Percentiles rank a stretch among this genome's conserved stretches.
phyloP scores from a whole-genome alignment of 2,113 vertebrate species.

The Psophia crepitans region DNA sequence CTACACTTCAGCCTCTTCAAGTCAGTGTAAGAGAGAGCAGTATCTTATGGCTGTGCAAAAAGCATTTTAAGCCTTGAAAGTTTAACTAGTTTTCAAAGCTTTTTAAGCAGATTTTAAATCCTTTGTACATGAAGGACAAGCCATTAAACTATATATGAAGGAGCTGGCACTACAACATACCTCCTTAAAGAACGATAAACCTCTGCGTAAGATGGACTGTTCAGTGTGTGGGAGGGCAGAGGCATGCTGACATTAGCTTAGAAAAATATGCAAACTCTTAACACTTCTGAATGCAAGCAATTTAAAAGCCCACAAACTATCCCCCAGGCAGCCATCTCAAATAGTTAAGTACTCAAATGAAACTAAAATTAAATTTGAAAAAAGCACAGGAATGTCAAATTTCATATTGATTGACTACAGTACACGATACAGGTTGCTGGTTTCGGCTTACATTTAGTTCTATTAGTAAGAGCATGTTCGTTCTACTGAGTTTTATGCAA shows the following conservation, averaged over 20 bases:
- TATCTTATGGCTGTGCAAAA: neutral
- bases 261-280: conserved; percentile 47
- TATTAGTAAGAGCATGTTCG: neutral
- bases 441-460: neutral
- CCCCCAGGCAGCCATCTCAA: conserved; percentile 14
- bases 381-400: neutral
- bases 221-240: conserved; percentile 12
- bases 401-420: neutral
- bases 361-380: neutral
- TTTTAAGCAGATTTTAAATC: neutral
- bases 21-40: neutral
- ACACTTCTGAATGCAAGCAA: conserved; percentile 1
- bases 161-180: neutral
- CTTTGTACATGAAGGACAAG: rapidly evolving
- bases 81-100: neutral
- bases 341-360: neutral
- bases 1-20: neutral
- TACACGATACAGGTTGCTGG: neutral
- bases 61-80: neutral
- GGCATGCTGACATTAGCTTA: conserved; percentile 17
- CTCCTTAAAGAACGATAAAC: neutral
- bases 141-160: neutral
- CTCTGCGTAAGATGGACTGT: neutral
- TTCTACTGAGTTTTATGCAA: neutral
- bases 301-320: conserved; percentile 14